Base-by-base conservation (phyloP, 1,140 invertebrate genomes). In the Drosophila funebris region DNA sequence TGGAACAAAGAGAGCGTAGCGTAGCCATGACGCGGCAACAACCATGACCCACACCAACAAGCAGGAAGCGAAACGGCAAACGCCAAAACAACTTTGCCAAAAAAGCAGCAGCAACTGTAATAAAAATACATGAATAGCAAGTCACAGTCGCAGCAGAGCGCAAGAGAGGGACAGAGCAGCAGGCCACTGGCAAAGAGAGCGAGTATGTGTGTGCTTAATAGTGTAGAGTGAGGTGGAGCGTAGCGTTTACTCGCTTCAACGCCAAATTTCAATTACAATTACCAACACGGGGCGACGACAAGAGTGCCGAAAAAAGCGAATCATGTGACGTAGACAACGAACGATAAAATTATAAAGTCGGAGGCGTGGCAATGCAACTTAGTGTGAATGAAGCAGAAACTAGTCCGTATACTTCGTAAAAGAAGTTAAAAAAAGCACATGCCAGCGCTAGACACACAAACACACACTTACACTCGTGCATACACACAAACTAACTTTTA, bases 11-110 rank as follows among this genome's bases (percentile, higher is more conserved):
- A 70, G 50, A 41, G 39, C 16, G 22, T 43, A 52, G 46, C 63
- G 67, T 76, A 78, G 78, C 82, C 77, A 83, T 88, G 83, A 88
- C 83, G 78, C 78, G 64, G 37, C 64, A 68, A 60, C 77, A 89
- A 90, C 90, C 90, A 90, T 91, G 90, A 91, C 90, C 90, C 90
- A 91, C 89, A 91, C 90, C 90, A 91, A 91, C 82, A 87, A 89
- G 73, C 79, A 83, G 83, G 79, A 89, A 88, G 61, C 76, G 69
- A 67, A 88, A 71, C 56, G 60, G 60, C 64, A 69, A 75, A 72
- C 50, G 73, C 80, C 61, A 85, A 84, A 85, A 87, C 81, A 71
- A 76, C 69, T 71, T 85, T 79, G 67, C 61, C 82, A 53, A 76
- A 85, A 84, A 79, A 50, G 41, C 37, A 48, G 53, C 60, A 43